Evolutionary conservation across 2,888 invertebrate species (phyloP), one percentile per base, ranked within the genome.

Genomic region (Noctuana brunneofusca): DNA sequence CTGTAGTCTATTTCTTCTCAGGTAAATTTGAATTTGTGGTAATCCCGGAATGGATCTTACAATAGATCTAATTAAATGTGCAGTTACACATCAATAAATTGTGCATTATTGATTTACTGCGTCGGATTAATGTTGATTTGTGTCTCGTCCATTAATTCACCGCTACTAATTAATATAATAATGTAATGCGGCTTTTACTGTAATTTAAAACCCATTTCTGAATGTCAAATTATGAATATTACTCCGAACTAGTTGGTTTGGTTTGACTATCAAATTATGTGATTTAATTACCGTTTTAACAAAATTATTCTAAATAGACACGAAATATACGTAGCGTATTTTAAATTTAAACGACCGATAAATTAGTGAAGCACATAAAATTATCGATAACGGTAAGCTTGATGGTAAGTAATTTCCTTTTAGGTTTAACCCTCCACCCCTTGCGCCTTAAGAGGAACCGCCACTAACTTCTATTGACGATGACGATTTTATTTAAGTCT

Each of bases 61-160:
- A n/a, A 27, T 35, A 50, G 16, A 58, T 38, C 22, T 50, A 58
- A 50, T 38, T 58, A 50, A 58, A 49, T 58, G n/a, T n/a, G n/a
- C n/a, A n/a, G n/a, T 58, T 58, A 58, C 41, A 41, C 18, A 24
- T 52, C 41, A 27, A 41, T 52, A 35, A 50, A 24, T 30, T 48
- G 27, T 30, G 14, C 30, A 52, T 58, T 52, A 58, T 41, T 20
- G 18, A 58, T 43, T 27, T 52, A 18, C 27, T 16, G 32, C 35
- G 58, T 48, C n/a, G 30, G 41, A 58, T 58, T 58, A 58, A 41
- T 18, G 52, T 30, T 27, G 30, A 52, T 58, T 52, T 59, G 43
- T 55, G 27, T 43, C 43, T 3, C 11, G 27, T 32, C 27, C 6
- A 18, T 41, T n/a, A 41, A 58, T 50, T 27, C 57, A 20, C 14